These are phyloP conservation scores for Tychaedon coryphoeus DNA, from an alignment of 2,113 vertebrate genomes.

Conservation along the genomic window DNA sequence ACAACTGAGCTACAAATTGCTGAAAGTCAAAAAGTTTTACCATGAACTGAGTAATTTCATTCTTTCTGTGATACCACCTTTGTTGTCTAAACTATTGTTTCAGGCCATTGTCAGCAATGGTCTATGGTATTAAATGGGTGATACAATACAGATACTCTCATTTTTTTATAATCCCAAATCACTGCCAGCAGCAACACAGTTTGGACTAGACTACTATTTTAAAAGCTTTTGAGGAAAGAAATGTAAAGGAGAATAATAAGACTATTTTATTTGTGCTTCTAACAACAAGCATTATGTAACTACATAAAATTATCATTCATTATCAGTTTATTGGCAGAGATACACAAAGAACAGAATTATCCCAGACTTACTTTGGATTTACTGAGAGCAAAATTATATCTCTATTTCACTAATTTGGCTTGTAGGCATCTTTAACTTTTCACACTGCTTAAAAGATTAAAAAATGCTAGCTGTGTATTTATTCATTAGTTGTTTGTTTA, in stretches of 20 bases:
- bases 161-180: not conserved
- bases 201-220: not conserved
- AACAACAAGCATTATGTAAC: not conserved
- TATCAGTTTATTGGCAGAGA: not conserved
- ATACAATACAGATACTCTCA: not conserved
- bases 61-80: not conserved
- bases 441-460: not conserved
- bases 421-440: not conserved
- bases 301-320: constrained; percentile 4
- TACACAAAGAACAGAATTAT: constrained; percentile 4
- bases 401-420: not conserved
- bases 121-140: not conserved
- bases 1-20: not conserved
- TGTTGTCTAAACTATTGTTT: not conserved
- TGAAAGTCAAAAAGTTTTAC: not conserved
- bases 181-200: not conserved
- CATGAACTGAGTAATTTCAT: not conserved
- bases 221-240: not conserved
- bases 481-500: not conserved
- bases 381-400: not conserved
- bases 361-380: not conserved
- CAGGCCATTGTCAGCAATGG: not conserved
- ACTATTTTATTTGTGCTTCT: not conserved
- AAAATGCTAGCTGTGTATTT: not conserved
- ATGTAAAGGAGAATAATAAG: not conserved